Evolutionary conservation across 2,797 vertebrate genomes (phyloP).

Genomic region (Hoplostethus atlanticus): DNA sequence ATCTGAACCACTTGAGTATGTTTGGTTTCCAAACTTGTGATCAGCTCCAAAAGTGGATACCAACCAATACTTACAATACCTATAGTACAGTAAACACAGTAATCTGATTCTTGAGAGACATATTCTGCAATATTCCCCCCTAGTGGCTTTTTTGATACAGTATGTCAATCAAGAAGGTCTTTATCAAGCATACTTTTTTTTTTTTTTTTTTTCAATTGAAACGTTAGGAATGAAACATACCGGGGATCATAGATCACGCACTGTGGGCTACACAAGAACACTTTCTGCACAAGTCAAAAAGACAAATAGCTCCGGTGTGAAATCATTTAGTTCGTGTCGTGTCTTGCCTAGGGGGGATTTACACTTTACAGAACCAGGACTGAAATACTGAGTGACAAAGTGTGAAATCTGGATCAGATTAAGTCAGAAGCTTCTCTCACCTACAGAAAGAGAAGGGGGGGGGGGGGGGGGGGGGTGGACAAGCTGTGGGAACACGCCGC

Average conservation of each 20-base stretch:
- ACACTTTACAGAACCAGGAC: slow-evolving; percentile 57
- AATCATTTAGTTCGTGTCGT: slow-evolving; percentile 81
- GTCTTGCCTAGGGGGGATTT: slow-evolving; percentile 78
- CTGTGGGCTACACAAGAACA: slow-evolving; percentile 11
- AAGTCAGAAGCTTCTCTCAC: slow-evolving; percentile 66
- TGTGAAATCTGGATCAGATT: slow-evolving; percentile 82
- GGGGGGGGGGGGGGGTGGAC: slow-evolving; percentile 42
- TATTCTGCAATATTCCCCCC: no score
- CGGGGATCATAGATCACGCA: slow-evolving; percentile 24
- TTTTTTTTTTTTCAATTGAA: background rate
- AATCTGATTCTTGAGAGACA: background rate
- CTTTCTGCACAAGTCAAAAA: slow-evolving; percentile 33
- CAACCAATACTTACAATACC: background rate
- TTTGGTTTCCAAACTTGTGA: background rate
- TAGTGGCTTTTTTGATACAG: no score
- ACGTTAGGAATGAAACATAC: slow-evolving; percentile 34
- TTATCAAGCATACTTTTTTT: background rate
- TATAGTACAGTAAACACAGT: background rate
- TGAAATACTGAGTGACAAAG: slow-evolving; percentile 77
- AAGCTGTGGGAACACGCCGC: slow-evolving; percentile 75
- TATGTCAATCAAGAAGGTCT: slow-evolving; percentile 17
- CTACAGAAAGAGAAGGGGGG: background rate
- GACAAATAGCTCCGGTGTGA: slow-evolving; percentile 79
- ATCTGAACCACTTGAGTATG: slow-evolving; percentile 9
- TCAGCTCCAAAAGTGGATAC: no score